These are phyloP conservation scores for Agrilus mali DNA, from an alignment of 2,888 invertebrate genomes.

Conservation along the genomic window DNA sequence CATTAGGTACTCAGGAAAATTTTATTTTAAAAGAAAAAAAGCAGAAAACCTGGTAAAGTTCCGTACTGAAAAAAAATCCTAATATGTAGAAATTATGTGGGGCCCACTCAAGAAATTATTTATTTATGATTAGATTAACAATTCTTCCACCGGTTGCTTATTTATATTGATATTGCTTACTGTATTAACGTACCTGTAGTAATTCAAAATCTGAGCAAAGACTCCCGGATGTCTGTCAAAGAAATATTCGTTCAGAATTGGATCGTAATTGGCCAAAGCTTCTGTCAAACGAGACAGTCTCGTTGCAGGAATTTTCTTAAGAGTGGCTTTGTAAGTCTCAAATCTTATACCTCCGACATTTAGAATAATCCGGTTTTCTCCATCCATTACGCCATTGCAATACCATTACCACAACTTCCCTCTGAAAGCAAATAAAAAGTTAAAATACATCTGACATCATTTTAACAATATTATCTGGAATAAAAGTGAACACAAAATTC, in stretches of 20 bases:
- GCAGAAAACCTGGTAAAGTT: too few relatives aligned
- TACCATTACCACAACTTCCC: constrained; percentile 1
- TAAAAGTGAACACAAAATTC: too few relatives aligned
- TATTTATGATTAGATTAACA: too few relatives aligned
- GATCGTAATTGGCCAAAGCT: constrained; percentile 80
- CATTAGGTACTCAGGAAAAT: too few relatives aligned
- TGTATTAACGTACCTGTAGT: constrained; percentile 51
- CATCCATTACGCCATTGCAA: constrained; percentile 51
- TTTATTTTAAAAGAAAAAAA: too few relatives aligned
- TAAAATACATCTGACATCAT: too few relatives aligned
- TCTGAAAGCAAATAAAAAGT: too few relatives aligned
- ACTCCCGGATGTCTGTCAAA: constrained; percentile 82
- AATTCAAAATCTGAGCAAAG: constrained; percentile 79
- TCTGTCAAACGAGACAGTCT: constrained; percentile 71
- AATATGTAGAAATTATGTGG: too few relatives aligned
- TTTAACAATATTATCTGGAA: too few relatives aligned
- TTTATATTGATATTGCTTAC: not conserved
- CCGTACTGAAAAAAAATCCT: too few relatives aligned
- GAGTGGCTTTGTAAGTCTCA: constrained; percentile 66
- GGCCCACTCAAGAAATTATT: too few relatives aligned
- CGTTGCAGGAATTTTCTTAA: constrained; percentile 84
- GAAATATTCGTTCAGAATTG: constrained; percentile 79
- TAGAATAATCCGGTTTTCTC: constrained; percentile 85
- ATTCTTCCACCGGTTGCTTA: too few relatives aligned
- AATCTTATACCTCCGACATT: constrained; percentile 83